A percentile compares a stretch with the other conserved stretches of the same genome.
Evolutionary conservation across 2,888 invertebrate genomes (phyloP).

Genomic region (Phytoseiulus persimilis): DNA sequence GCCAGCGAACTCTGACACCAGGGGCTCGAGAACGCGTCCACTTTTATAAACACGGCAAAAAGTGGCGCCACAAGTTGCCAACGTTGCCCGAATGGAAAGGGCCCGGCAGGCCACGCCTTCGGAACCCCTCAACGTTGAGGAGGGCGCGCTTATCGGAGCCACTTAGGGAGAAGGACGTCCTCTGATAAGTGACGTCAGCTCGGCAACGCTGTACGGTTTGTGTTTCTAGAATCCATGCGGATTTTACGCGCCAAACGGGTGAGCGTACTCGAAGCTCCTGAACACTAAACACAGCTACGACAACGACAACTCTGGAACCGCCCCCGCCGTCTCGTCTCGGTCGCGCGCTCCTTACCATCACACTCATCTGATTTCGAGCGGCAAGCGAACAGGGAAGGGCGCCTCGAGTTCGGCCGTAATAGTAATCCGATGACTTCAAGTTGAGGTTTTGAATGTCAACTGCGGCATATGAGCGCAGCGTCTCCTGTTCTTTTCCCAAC

Average conservation of each 20-base stretch:
- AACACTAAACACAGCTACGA: background rate
- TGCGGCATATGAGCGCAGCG: background rate
- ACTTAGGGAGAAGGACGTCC: background rate
- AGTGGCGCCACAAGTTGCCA: conserved; percentile 37
- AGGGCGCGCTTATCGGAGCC: conserved; percentile 5
- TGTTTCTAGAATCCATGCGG: background rate
- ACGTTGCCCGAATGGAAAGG: background rate
- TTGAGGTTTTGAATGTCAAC: background rate
- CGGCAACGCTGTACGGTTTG: background rate
- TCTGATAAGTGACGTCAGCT: conserved; percentile 5
- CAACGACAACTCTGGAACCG: background rate
- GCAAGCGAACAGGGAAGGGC: background rate
- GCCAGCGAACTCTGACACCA: conserved; percentile 23
- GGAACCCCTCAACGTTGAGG: background rate
- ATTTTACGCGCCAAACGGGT: background rate
- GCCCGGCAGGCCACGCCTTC: background rate
- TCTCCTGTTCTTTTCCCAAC: background rate
- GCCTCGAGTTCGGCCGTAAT: background rate
- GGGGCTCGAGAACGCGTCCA: conserved; percentile 31
- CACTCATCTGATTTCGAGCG: background rate
- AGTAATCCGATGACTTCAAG: background rate
- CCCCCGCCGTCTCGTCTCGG: background rate
- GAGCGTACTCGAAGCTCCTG: background rate
- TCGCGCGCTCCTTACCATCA: background rate
- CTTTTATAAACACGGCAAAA: conserved; percentile 37